Conservation (phyloP, 1,140 invertebrate species). For the Pseudomyrmex sp. region DNA sequence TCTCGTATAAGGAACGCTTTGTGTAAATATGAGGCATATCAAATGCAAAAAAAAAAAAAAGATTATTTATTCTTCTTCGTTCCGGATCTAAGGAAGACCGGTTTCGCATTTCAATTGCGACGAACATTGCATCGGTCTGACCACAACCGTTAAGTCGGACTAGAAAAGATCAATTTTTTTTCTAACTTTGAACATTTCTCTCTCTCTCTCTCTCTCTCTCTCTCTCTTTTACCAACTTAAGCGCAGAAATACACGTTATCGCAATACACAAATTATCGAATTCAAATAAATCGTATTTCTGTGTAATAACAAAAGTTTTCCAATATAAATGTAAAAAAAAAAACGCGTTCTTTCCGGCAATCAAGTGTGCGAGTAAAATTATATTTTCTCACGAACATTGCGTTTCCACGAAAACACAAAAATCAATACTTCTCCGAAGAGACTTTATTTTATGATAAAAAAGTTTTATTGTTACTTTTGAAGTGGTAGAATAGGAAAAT, state of each 20-base stretch:
- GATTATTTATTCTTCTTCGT: not conserved
- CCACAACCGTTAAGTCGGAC: slow-evolving; percentile 57
- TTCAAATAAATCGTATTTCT: not conserved
- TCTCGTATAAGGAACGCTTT: not conserved
- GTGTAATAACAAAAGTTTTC: not conserved
- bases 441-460: too few species aligned
- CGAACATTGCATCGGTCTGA: slow-evolving; percentile 41
- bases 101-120: slow-evolving; percentile 54
- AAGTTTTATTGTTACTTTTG: too few species aligned
- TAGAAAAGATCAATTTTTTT: slow-evolving; percentile 37
- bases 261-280: not conserved
- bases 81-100: slow-evolving; percentile 38
- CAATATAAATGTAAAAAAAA: not conserved
- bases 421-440: too few species aligned
- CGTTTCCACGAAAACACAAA: too few species aligned
- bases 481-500: not conserved
- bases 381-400: not conserved
- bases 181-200: not conserved
- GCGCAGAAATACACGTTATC: not conserved
- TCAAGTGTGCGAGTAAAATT: not conserved
- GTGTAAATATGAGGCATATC: not conserved
- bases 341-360: not conserved
- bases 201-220: not conserved
- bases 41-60: slow-evolving; percentile 3
- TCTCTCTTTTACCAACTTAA: too few species aligned